Percentiles rank a stretch among this genome's conserved stretches.
Evolutionary conservation across 53 echinoderm and acorn worm species (phyloP).

Genomic region (Temnopleurus reevesii): DNA sequence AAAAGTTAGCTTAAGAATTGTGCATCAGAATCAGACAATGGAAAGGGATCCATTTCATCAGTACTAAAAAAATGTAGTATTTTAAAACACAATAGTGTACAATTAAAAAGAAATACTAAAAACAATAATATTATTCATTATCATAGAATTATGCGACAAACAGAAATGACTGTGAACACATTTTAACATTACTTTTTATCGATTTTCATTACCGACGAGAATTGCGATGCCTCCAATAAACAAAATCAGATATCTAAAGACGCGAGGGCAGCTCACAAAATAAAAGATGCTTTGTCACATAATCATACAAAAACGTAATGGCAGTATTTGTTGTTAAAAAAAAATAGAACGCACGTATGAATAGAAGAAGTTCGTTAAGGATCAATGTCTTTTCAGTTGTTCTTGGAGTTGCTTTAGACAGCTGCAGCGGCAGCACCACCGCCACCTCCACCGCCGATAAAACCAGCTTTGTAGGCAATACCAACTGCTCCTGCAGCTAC

Average conservation of each 20-base stretch:
- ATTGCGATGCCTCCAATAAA: neutral
- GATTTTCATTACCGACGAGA: no score
- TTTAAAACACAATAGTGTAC: no score
- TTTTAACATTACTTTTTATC: neutral
- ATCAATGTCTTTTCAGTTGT: neutral
- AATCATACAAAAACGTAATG: neutral
- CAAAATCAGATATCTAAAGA: neutral
- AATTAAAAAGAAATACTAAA: no score
- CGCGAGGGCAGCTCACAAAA: neutral
- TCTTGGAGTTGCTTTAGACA: no score
- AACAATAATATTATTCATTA: no score
- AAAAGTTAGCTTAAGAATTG: no score
- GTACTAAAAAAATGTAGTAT: no score
- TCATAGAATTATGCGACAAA: no score
- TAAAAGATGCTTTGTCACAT: neutral
- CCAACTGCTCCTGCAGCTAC: constrained; percentile 22
- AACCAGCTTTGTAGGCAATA: constrained; percentile 34
- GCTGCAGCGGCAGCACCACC: constrained; percentile 37
- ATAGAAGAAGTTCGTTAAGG: neutral
- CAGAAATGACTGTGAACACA: no score
- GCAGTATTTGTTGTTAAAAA: neutral
- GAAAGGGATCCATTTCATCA: no score
- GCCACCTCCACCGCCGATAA: constrained; percentile 37
- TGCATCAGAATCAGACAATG: no score
- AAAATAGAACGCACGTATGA: neutral